Base-by-base conservation (phyloP, 1,140 invertebrate genomes). In the Brachionus rubens region DNA sequence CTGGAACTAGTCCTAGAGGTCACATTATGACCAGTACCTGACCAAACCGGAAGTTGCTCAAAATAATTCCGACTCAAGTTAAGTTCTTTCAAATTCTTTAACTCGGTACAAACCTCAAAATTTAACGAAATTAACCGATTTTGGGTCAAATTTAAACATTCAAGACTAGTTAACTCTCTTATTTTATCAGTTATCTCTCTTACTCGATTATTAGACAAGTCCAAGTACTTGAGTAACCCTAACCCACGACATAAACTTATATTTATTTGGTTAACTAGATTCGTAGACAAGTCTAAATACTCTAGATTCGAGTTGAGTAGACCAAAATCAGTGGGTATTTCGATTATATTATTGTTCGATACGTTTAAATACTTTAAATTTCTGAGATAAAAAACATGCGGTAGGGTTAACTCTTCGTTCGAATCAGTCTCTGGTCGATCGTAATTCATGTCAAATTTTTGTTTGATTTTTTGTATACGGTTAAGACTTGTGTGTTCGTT, bases 301-400 rank as follows among this genome's bases (percentile, higher is more conserved):
- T 72, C 26, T 14, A 72, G 19, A 16, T 41, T 72, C 1, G 68
- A 72, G 24, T 72, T 72, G 5, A 72, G n/a, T n/a, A 72, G 4
- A 3, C 68, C 68, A 26, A 72, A 72, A 28, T 72, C 68, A 26
- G 26, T 19, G 6, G 68, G 68, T 33, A 72, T 48, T 50, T 72
- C 68, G 0, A 10, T 2, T 7, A 72, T 19, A 2, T 26, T 16
- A 50, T 72, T 72, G 24, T 14, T 9, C 0, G 43, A 36, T 36
- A 50, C 30, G 21, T 48, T 14, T 1, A 72, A 36, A 2, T 16
- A 21, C 3, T 14, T 36, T 10, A 72, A 30, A 19, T 72, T 24
- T 16, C 68, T 30, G 14, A 72, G 33, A 24, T 52, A 72, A 48
- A 72, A 72, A 14, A 54, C 68, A 30, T 72, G 68, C 1, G 68